phyloP scores from a whole-genome alignment of 2,113 vertebrate genomes.

The Oxygymnocypris stewartii region DNA sequence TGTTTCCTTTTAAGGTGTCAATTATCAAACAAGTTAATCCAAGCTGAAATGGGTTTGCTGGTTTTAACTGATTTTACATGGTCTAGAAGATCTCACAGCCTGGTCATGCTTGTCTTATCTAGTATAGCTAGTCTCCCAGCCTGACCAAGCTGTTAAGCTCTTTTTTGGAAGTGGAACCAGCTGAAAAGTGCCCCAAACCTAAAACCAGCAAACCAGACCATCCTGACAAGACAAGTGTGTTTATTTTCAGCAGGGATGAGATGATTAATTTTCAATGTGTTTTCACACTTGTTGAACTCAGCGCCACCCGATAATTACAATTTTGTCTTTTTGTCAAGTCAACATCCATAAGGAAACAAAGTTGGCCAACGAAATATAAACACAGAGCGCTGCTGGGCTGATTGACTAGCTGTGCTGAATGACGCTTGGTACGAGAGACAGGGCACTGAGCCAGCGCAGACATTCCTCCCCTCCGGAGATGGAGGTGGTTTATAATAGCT shows the following conservation, averaged over 20 bases:
- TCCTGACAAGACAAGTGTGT: not conserved
- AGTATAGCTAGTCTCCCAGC: not conserved
- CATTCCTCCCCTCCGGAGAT: constrained; percentile 2
- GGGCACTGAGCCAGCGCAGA: constrained; percentile 21
- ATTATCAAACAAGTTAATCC: constrained; percentile 17
- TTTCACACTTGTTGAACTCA: constrained; percentile 10
- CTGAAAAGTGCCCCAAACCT: not conserved
- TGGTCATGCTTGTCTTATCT: not conserved
- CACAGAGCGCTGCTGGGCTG: not conserved
- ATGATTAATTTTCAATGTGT: not conserved
- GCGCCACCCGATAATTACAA: not conserved
- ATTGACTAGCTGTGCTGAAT: constrained; percentile 33
- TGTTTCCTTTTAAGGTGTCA: constrained; percentile 4
- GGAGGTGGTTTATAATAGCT: constrained; percentile 35
- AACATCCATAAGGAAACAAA: constrained; percentile 6
- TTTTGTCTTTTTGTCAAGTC: not conserved
- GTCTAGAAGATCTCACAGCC: not conserved
- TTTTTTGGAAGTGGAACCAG: not conserved
- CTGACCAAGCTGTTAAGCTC: not conserved
- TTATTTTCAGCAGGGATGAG: constrained; percentile 17
- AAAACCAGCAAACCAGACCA: constrained; percentile 2
- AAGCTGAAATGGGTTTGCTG: not conserved
- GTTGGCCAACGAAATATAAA: not conserved
- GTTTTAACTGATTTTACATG: not conserved
- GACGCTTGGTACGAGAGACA: constrained; percentile 11